phyloP scores from a whole-genome alignment of 2,113 vertebrate genomes.

The Pituophis catenifer region DNA sequence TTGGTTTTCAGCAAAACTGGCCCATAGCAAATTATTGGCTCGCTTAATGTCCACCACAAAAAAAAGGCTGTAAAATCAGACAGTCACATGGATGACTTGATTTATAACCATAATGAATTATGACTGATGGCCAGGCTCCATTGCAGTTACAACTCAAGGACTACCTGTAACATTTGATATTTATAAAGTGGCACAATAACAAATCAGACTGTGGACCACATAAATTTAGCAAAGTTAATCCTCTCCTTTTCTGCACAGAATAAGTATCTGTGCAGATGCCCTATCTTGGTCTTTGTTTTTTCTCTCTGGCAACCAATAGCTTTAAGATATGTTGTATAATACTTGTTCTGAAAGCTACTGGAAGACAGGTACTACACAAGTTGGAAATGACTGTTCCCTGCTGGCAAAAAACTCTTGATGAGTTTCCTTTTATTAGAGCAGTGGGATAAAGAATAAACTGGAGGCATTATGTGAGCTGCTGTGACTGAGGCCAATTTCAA shows the following conservation, averaged over 20 bases:
- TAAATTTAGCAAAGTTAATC: background rate
- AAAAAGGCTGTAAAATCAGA: background rate
- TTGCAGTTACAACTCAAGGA: background rate
- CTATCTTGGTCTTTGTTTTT: background rate
- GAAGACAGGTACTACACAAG: background rate
- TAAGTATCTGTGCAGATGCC: background rate
- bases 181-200: background rate
- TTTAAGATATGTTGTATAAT: background rate
- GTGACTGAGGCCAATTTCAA: conserved; percentile 8
- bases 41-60: background rate
- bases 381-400: background rate
- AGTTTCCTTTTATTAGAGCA: conserved; percentile 16
- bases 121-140: background rate
- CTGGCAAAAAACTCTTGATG: background rate
- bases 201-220: background rate
- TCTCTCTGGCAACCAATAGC: background rate
- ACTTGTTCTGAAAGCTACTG: background rate
- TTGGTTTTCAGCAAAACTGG: background rate
- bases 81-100: background rate
- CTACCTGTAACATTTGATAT: background rate
- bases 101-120: background rate
- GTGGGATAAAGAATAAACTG: background rate
- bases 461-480: background rate
- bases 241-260: background rate
- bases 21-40: background rate